phyloP scores from a whole-genome alignment of 1,140 invertebrate genomes.

The Heliothis virescens region DNA sequence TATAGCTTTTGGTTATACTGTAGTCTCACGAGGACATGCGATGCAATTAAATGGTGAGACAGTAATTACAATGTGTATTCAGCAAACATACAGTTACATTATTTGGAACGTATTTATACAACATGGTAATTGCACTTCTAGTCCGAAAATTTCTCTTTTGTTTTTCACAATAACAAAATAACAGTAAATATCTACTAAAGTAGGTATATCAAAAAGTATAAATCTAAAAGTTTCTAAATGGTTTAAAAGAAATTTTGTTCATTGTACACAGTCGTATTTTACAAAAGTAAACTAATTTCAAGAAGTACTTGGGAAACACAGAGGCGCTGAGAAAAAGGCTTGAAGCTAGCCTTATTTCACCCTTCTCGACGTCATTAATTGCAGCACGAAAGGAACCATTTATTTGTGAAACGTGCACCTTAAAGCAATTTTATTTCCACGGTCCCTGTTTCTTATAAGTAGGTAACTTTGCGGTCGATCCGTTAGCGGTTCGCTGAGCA shows the following conservation, averaged over 20 bases:
- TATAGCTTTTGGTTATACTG: too few species aligned
- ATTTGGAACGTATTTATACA: too few species aligned
- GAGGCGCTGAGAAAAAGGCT: constrained; percentile 46
- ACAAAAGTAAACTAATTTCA: constrained; percentile 45
- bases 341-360: constrained; percentile 47
- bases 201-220: too few species aligned
- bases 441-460: constrained; percentile 50
- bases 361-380: constrained; percentile 51
- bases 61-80: too few species aligned
- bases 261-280: constrained; percentile 34
- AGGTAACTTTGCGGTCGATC: constrained; percentile 54
- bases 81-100: too few species aligned
- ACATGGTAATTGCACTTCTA: too few species aligned
- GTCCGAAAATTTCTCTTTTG: too few species aligned
- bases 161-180: too few species aligned
- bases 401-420: constrained; percentile 51
- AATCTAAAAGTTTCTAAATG: not conserved
- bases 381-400: constrained; percentile 51
- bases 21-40: too few species aligned
- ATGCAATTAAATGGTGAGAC: too few species aligned
- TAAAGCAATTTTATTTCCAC: constrained; percentile 50
- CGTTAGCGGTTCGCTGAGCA: constrained; percentile 66
- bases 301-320: constrained; percentile 46
- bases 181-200: too few species aligned
- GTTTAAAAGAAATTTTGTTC: constrained; percentile 3